phyloP scores from a whole-genome alignment of 2,113 vertebrate genomes.

The Heptranchias perlo region DNA sequence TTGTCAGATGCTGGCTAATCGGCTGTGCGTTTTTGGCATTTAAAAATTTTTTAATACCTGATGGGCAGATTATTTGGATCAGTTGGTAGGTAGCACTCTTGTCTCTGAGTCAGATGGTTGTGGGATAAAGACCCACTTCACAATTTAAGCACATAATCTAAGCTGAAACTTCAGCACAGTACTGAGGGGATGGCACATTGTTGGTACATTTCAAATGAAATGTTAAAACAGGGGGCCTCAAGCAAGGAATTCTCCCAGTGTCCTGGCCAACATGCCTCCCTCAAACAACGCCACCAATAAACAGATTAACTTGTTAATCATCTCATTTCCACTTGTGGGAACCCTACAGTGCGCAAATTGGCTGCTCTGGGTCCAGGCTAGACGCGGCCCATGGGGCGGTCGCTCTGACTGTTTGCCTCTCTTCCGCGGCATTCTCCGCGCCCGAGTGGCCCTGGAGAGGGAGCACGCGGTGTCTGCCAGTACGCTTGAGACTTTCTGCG shows the following conservation, averaged over 20 bases:
- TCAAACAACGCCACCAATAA: background rate
- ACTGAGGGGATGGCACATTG: background rate
- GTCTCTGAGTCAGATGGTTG: background rate
- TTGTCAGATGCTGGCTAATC: too few relatives aligned
- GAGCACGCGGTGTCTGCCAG: too few relatives aligned
- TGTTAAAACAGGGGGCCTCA: background rate
- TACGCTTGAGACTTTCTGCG: too few relatives aligned
- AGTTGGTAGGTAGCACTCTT: too few relatives aligned
- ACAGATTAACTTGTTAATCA: background rate
- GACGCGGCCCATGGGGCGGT: too few relatives aligned
- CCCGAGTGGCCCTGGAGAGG: too few relatives aligned
- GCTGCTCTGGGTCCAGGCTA: too few relatives aligned
- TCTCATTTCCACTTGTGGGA: background rate
- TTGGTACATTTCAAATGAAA: background rate
- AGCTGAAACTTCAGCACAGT: background rate
- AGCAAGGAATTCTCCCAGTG: background rate
- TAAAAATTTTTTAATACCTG: too few relatives aligned
- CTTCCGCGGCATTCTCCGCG: too few relatives aligned
- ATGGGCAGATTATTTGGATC: too few relatives aligned
- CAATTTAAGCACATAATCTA: background rate
- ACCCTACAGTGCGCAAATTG: background rate
- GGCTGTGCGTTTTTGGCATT: too few relatives aligned
- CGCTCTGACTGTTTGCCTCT: too few relatives aligned
- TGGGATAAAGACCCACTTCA: background rate
- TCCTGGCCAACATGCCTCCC: background rate